These are phyloP conservation scores for Apodemia zela DNA, from an alignment of 2,888 invertebrate species.

Conservation along the genomic window DNA sequence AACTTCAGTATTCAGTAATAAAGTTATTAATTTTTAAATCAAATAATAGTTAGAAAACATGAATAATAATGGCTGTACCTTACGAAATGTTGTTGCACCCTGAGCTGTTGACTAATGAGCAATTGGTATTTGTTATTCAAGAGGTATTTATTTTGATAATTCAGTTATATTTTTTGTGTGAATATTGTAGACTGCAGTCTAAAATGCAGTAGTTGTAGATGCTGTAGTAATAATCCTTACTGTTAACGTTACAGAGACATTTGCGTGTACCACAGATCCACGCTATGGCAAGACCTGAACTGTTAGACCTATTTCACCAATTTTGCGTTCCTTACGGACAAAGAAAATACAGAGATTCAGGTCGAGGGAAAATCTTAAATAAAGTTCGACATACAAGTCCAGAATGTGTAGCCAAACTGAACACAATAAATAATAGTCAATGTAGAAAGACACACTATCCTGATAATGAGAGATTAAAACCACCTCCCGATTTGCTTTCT, in stretches of 20 bases:
- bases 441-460: conserved; percentile 36
- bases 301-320: conserved; percentile 63
- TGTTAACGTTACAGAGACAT: conserved; percentile 51
- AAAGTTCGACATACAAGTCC: conserved; percentile 53
- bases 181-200: neutral
- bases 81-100: conserved; percentile 70
- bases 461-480: conserved; percentile 50
- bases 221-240: conserved; percentile 17
- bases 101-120: conserved; percentile 63
- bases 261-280: conserved; percentile 52
- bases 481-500: conserved; percentile 57
- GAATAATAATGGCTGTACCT: conserved; percentile 50
- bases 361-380: conserved; percentile 60
- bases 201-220: neutral
- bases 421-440: conserved; percentile 30
- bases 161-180: neutral
- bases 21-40: neutral
- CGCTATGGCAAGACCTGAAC: conserved; percentile 52
- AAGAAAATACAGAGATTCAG: conserved; percentile 63
- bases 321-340: conserved; percentile 72
- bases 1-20: neutral
- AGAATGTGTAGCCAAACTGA: conserved; percentile 40
- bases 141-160: conserved; percentile 54
- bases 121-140: conserved; percentile 57
- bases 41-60: conserved; percentile 12